Base-by-base conservation (phyloP, 2,797 vertebrate species). In the Intellagama lesueurii region DNA sequence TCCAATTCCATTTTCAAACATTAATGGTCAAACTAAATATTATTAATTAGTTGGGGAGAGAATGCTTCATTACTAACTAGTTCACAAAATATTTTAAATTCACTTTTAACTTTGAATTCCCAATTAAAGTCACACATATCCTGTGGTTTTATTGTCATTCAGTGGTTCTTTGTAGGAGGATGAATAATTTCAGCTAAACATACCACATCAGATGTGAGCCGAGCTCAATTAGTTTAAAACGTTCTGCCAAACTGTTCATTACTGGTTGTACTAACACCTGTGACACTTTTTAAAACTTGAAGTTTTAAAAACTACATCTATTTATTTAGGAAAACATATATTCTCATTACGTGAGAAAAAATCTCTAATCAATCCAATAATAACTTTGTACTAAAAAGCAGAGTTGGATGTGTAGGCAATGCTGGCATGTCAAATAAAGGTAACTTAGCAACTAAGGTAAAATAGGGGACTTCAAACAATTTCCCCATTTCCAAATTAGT, bases 181-280 rank as follows among this genome's bases (percentile, higher is more conserved):
- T 24, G 40, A 91, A 69, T 77, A 94, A 93, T 69, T 89, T 94
- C 91, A 90, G 91, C 93, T 95, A 93, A 96, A 94, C 94, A 95
- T 91, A 75, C 86, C 89, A 84, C 93, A 93, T 2, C 96, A 40
- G 94, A 96, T 96, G 94, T 93, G 92, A 95, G 92, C 94, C 90
- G 94, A 96, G 95, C 94, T 96, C 96, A 97, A 97, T 96, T 97
- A 97, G 94, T 92, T 96, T 95, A 95, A 97, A 96, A 96, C 95
- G 91, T 95, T 96, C 94, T 96, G 96, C 95, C 95, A 97, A 96
- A 97, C 95, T 95, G 95, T 94, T 97, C 95, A 96, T 97, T 97
- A 96, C 94, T 90, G 97, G 96, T 95, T 96, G 94, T 19, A 69
- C 81, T 88, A 96, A 93, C 86, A 94, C 90, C 66, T 87, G 90